Evolutionary conservation across 1,140 invertebrate genomes (phyloP), one percentile per base, ranked within the genome.

Genomic region (Anastrepha ludens): DNA sequence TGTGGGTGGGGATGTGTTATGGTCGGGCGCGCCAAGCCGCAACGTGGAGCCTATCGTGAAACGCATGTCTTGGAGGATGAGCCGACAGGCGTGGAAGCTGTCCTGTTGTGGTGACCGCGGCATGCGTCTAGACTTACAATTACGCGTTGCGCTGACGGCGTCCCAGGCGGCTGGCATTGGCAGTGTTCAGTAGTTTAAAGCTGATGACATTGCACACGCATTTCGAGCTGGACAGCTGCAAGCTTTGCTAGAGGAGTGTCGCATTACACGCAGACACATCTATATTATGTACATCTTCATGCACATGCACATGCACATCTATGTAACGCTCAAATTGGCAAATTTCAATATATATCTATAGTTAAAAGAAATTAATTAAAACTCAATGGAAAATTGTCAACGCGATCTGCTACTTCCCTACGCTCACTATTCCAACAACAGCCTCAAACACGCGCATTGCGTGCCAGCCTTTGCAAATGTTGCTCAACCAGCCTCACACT

Each of bases 331-430:
- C 55, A 47, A 81, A 81, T 81, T 81, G 74, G 74, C 29, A 55
- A 15, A 81, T 81, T 81, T 81, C 47, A 81, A 81, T 81, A 81
- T 29, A 81, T 47, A 29, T 1, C 29, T 29, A 55, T 81, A 81
- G 50, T 81, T 81, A 81, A 81, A 81, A 55, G 20, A 81, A 81
- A 81, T 81, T 81, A 81, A 81, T 81, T 81, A 81, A 81, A 81
- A 81, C 74, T 81, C 74, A 50, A 58, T 58, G 74, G 47, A 55
- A 58, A 81, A 58, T 81, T 81, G 74, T 81, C 74, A 81, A 81
- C 74, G 74, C 47, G 74, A 9, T 47, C 3, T 47, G 47, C 47
- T 29, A 55, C 44, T 13, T 8, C 47, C 7, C 13, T 50, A 47
- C 74, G 44, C 50, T 62, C 3, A 62, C 60, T 62, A 13, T n/a